phyloP scores from a whole-genome alignment of 2,888 invertebrate species.

The Cataglyphis albicans region DNA sequence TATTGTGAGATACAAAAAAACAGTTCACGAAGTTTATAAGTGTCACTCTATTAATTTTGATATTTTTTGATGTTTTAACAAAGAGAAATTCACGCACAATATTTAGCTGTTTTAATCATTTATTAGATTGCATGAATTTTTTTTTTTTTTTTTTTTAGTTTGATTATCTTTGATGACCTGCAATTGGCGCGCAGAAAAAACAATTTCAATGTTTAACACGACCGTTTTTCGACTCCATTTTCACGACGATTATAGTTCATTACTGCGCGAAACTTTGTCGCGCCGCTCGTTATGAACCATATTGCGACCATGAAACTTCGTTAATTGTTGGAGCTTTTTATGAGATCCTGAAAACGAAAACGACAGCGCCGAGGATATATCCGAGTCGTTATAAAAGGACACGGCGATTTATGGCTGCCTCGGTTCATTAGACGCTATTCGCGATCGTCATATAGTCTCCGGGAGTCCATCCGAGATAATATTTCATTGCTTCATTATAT shows the following conservation, averaged over 20 bases:
- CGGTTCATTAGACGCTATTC: constrained; percentile 48
- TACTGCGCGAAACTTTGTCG: constrained; percentile 43
- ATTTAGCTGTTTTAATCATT: background rate
- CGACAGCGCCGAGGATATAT: constrained; percentile 40
- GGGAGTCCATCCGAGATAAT: constrained; percentile 16
- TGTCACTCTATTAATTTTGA: background rate
- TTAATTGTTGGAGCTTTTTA: constrained; percentile 52
- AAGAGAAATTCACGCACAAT: background rate
- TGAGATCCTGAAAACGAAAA: constrained; percentile 48
- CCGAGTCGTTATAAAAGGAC: constrained; percentile 42
- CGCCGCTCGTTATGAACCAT: constrained; percentile 46
- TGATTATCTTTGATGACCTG: constrained; percentile 7
- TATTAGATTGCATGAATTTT: background rate
- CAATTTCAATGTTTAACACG: background rate
- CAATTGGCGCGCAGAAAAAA: background rate
- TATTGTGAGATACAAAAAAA: background rate
- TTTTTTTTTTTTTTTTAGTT: background rate
- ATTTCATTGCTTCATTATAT: constrained; percentile 21
- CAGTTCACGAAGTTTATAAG: background rate
- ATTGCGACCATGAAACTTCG: constrained; percentile 48
- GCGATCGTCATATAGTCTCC: constrained; percentile 33
- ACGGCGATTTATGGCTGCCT: constrained; percentile 23
- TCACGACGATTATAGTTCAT: constrained; percentile 43
- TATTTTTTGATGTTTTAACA: background rate
- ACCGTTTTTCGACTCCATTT: constrained; percentile 48